phyloP scores from a whole-genome alignment of 2,797 vertebrate species.

The Sebastes vulpes region DNA sequence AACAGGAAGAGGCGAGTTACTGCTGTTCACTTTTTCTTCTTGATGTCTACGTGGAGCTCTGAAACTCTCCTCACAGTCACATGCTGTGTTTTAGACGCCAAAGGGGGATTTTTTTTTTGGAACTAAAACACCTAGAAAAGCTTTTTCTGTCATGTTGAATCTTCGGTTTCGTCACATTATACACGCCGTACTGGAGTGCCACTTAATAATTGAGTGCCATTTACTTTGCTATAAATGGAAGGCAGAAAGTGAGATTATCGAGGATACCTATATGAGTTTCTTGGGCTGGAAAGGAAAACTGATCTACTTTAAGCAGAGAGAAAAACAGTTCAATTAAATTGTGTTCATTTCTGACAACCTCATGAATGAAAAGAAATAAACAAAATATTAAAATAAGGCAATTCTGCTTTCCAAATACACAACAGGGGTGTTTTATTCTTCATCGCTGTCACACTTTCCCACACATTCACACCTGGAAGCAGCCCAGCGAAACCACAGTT shows the following conservation, averaged over 20 bases:
- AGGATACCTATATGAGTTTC: constrained; percentile 12
- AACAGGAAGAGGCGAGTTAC: neutral
- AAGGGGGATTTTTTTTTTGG: neutral
- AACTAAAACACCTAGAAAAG: constrained; percentile 43
- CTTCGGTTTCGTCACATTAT: constrained; percentile 42
- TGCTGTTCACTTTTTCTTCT: constrained; percentile 3
- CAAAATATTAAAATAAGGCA: no score
- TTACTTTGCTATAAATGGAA: constrained; percentile 65
- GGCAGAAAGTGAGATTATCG: constrained; percentile 17
- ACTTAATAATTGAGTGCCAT: constrained; percentile 68
- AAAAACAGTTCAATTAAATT: neutral
- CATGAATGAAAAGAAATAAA: neutral
- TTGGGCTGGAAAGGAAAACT: neutral
- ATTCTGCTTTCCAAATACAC: neutral
- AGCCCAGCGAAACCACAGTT: constrained; percentile 16
- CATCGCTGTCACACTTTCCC: constrained; percentile 14
- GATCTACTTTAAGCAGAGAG: neutral
- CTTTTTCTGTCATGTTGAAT: constrained; percentile 48
- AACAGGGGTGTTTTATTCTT: neutral
- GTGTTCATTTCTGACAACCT: neutral
- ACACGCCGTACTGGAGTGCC: constrained; percentile 20
- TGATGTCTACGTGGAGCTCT: neutral
- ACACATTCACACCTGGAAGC: constrained; percentile 44
- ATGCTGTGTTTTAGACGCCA: neutral
- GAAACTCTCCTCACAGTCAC: constrained; percentile 2